These are phyloP conservation scores for Abscondita cerata DNA, from an alignment of 2,888 invertebrate genomes.

Conservation along the genomic window DNA sequence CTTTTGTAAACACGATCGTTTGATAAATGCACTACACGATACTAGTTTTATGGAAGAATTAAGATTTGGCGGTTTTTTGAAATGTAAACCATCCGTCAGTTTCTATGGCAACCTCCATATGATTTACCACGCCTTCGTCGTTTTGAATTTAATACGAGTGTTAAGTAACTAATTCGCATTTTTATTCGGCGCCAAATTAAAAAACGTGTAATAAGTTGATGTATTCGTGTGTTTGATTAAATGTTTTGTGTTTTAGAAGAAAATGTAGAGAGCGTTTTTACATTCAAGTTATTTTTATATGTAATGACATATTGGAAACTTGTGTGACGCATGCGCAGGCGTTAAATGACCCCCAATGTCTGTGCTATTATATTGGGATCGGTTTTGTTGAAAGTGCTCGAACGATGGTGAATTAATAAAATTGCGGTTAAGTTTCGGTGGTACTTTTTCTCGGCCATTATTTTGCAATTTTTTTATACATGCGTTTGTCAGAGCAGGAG, in stretches of 20 bases:
- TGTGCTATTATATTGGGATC: conserved; percentile 31
- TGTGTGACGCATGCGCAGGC: conserved; percentile 27
- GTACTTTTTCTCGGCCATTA: conserved; percentile 15
- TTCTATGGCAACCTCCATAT: conserved; percentile 48
- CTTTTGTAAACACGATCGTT: too few relatives aligned
- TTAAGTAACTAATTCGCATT: background rate
- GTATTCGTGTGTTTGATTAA: conserved; percentile 4
- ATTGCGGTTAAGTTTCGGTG: conserved; percentile 19
- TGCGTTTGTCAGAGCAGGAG: conserved; percentile 11
- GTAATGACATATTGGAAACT: conserved; percentile 41
- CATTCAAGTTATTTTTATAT: conserved; percentile 37
- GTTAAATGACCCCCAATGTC: conserved; percentile 33
- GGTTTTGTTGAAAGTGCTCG: conserved; percentile 29
- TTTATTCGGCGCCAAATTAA: background rate
- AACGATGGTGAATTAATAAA: conserved; percentile 24
- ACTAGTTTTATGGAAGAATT: too few relatives aligned
- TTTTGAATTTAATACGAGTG: conserved; percentile 22
- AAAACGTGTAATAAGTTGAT: background rate
- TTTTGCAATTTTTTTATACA: conserved; percentile 17
- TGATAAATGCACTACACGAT: too few relatives aligned
- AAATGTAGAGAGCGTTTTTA: background rate
- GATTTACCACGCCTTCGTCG: conserved; percentile 51
- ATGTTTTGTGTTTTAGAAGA: background rate
- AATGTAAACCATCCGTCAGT: conserved; percentile 33
- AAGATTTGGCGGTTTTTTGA: conserved; percentile 18